Evolutionary conservation across 2,113 vertebrate genomes (phyloP).

Genomic region (Mesembrinibis cayennensis): DNA sequence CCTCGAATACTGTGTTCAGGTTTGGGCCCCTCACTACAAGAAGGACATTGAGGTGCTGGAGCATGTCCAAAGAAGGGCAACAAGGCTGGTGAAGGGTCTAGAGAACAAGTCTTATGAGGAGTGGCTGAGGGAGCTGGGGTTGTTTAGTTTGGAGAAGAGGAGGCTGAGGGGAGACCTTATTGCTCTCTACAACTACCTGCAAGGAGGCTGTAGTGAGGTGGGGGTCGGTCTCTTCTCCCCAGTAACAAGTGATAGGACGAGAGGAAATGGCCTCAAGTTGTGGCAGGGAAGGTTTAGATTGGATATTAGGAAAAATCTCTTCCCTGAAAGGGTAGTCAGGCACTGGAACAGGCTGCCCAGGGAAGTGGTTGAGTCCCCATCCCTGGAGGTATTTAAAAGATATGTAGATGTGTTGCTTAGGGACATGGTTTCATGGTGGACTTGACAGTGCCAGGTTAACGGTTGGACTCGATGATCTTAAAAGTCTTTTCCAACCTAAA

Average conservation of each 20-base stretch:
- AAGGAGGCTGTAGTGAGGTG: not conserved
- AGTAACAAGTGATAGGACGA: not conserved
- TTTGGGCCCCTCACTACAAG: too few species aligned
- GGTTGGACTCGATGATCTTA: not conserved
- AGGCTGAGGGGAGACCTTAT: too few species aligned
- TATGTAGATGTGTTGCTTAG: not conserved
- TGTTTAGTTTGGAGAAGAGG: too few species aligned
- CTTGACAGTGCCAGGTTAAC: not conserved
- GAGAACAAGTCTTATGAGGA: too few species aligned
- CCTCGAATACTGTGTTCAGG: too few species aligned
- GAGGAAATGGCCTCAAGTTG: not conserved
- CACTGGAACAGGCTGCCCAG: not conserved
- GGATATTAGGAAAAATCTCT: not conserved
- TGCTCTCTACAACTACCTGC: too few species aligned
- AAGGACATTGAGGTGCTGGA: too few species aligned
- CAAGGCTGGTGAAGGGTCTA: too few species aligned
- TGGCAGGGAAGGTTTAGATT: not conserved
- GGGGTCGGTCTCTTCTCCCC: not conserved
- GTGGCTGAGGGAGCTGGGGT: too few species aligned
- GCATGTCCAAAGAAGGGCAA: too few species aligned
- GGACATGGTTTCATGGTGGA: not conserved
- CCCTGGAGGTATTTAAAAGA: not conserved
- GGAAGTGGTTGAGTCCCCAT: not conserved
- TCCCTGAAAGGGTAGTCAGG: not conserved
- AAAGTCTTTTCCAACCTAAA: not conserved